Base-by-base conservation (phyloP, 2,113 vertebrate species). In the Zosterops pallidus region DNA sequence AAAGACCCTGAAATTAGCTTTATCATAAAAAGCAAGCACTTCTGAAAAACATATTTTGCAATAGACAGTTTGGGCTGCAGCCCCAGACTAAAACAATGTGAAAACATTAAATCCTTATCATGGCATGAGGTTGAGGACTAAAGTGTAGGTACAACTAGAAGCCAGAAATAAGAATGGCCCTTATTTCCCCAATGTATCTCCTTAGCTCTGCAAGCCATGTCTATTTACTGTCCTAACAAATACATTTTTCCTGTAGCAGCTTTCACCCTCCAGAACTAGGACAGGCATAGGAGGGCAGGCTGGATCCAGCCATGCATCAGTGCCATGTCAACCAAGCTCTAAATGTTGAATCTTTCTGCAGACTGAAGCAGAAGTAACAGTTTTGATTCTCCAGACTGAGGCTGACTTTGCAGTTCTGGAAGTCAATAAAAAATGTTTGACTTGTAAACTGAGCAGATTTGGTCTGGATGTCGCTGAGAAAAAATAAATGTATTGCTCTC, bases 381-480 rank as follows among this genome's bases (percentile, higher is more conserved):
- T 9, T 91, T 39, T 83, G 59, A 62, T 79, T 74, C 64, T 85
- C 89, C 62, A 86, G 7, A 16, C 59, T 37, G 28, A 64, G 28
- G 31, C 82, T 88, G 64, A 94, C 64, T 93, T 88, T 68, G 85
- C 72, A 78, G 18, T 83, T 94, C 72, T 86, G 52, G 83, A 86
- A 92, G 60, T 90, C 83, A 93, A 75, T 83, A 65, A 90, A 90
- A 83, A 75, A 60, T 55, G 41, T 80, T 65, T 88, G 44, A 91
- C 70, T 81, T 79, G 31, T 67, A 95, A 92, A 94, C 76, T 63
- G 85, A 94, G 42, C 42, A 72, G 65, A 92, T 93, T 83, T 52
- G 20, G 69, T 91, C 60, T 84, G 69, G 49, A 86, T 94, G 74
- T 79, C 69, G 53, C 50, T 57, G 50, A 60, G 72, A 64, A 86